Evolutionary conservation across 2,888 invertebrate species (phyloP), one percentile per base, ranked within the genome.

Genomic region (Caenorhabditis sinica): DNA sequence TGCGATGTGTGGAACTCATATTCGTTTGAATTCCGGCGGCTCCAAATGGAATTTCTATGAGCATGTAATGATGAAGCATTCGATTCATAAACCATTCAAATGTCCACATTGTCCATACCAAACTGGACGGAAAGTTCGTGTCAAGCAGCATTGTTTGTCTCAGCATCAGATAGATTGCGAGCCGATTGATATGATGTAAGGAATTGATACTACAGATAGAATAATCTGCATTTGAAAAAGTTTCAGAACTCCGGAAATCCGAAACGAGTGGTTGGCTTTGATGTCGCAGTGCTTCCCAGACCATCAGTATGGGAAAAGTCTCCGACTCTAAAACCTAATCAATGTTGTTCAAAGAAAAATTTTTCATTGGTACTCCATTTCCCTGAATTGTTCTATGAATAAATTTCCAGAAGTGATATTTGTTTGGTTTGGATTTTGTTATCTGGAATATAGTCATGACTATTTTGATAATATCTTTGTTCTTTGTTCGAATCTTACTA

Each of bases 31-130:
- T 53, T 25, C 81, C 9, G 85, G 87, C 8, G 83, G 82, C 4
- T 87, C 87, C 2, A 87, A 85, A 51, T 87, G 87, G 87, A 87
- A 87, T 28, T 56, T 87, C 23, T 87, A 68, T 63, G 87, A 87
- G 45, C 87, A 87, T 40, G 87, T 85, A 0, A 80, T 87, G 36
- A 60, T 85, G 75, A 87, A 83, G 23, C 87, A 87, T 49, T 87
- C 87, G 11, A 56, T 15, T 25, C 68, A 80, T 49, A 82, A 81
- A n/a, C 83, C 87, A 0, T 87, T 60, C 65, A 81, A 85, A 60
- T 87, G 87, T 56, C 45, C 80, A 8, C 45, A 28, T 13, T 87
- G 87, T 60, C 53, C 73, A 9, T 87, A 85, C 49, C 73, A 77
- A 40, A 71, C 82, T 6, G 81, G 75, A n/a, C 25, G 87, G 28